Evolutionary conservation across 2,113 vertebrate genomes (phyloP).

Genomic region (Zeus faber): DNA sequence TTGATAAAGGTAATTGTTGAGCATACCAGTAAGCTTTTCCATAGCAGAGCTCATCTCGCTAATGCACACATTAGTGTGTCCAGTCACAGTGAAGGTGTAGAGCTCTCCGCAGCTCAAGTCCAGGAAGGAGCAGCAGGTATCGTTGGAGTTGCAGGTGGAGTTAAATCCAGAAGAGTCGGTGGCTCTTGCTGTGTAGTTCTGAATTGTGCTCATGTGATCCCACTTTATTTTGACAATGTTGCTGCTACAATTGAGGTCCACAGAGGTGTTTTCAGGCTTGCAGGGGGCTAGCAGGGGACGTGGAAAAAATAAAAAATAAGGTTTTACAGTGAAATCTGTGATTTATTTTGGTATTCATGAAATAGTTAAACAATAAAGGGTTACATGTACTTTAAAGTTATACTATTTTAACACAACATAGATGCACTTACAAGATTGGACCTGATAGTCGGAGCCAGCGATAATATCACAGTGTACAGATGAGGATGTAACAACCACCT

Average conservation of each 20-base stretch:
- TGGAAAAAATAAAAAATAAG: neutral
- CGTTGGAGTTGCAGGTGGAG: conserved; percentile 43
- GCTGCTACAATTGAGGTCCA: conserved; percentile 54
- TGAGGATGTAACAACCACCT: conserved; percentile 54
- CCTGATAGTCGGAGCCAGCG: conserved; percentile 52
- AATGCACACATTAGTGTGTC: conserved; percentile 55
- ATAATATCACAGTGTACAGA: conserved; percentile 42
- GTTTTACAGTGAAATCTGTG: too few relatives aligned
- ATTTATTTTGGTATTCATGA: neutral
- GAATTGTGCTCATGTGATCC: conserved; percentile 23
- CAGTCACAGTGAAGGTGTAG: conserved; percentile 62
- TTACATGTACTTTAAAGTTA: neutral
- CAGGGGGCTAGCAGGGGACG: conserved; percentile 49
- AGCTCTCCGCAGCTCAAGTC: conserved; percentile 60
- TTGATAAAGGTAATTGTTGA: neutral
- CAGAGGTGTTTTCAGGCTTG: conserved; percentile 41
- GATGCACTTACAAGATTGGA: conserved; percentile 57
- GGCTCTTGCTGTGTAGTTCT: conserved; percentile 56
- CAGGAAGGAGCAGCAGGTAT: conserved; percentile 51
- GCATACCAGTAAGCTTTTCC: conserved; percentile 44
- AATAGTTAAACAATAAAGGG: too few relatives aligned
- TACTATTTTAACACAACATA: neutral
- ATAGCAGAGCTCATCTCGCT: conserved; percentile 45
- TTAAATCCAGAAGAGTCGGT: conserved; percentile 35
- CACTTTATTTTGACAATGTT: conserved; percentile 49